These are phyloP conservation scores for Chionodraco myersi DNA, from an alignment of 2,113 vertebrate genomes.

Conservation along the genomic window DNA sequence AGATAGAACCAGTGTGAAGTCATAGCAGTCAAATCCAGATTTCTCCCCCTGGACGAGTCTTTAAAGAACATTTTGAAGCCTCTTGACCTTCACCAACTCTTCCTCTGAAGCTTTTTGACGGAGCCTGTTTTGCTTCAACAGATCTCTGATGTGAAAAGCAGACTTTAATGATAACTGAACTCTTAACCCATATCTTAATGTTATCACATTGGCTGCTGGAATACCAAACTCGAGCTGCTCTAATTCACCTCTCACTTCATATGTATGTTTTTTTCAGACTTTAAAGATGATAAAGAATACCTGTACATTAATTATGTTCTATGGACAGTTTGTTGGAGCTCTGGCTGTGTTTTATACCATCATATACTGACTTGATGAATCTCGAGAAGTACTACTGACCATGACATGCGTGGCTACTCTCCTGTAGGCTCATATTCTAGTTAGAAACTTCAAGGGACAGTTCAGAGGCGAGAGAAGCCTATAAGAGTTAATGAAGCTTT, in stretches of 20 bases:
- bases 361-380: neutral
- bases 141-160: conserved; percentile 57
- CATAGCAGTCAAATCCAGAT: conserved; percentile 46
- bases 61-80: conserved; percentile 32
- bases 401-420: neutral
- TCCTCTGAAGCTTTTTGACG: conserved; percentile 42
- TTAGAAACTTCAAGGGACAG: conserved; percentile 56
- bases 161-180: conserved; percentile 61
- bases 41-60: neutral
- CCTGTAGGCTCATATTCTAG: conserved; percentile 18
- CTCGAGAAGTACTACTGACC: neutral
- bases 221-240: neutral
- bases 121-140: conserved; percentile 58
- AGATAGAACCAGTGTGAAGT: conserved; percentile 24
- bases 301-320: neutral
- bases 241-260: neutral
- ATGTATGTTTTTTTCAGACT: neutral
- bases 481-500: conserved; percentile 73
- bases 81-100: conserved; percentile 39
- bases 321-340: neutral
- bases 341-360: neutral
- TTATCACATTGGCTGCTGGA: conserved; percentile 25
- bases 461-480: conserved; percentile 40
- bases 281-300: conserved; percentile 8
- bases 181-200: conserved; percentile 38